Evolutionary conservation across 2,888 invertebrate species (phyloP).

Genomic region (Tenthredo distinguenda): DNA sequence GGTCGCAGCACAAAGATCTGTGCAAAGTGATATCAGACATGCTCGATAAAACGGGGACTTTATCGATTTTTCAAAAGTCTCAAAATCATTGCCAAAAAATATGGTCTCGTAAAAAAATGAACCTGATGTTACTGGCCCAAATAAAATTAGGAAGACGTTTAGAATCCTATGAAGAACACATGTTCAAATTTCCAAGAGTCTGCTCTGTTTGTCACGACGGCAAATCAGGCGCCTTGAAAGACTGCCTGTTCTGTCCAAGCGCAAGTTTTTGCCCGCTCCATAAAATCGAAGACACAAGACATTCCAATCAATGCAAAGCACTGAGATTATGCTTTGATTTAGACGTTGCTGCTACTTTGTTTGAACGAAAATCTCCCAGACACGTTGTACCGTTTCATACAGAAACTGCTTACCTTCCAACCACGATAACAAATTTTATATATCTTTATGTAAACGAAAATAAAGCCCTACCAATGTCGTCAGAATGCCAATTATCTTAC

Average conservation of each 20-base stretch:
- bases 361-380: slow-evolving; percentile 60
- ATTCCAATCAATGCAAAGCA: slow-evolving; percentile 60
- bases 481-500: slow-evolving; percentile 57
- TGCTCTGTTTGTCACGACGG: slow-evolving; percentile 68
- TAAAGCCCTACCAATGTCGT: slow-evolving; percentile 56
- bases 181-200: slow-evolving; percentile 71
- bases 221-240: slow-evolving; percentile 59
- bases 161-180: slow-evolving; percentile 64
- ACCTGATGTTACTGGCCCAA: slow-evolving; percentile 64
- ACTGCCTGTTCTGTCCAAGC: slow-evolving; percentile 68
- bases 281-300: slow-evolving; percentile 55
- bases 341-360: slow-evolving; percentile 60
- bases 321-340: slow-evolving; percentile 66
- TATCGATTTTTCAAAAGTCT: slow-evolving; percentile 56
- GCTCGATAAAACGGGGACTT: slow-evolving; percentile 57
- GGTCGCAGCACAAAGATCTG: slow-evolving; percentile 71
- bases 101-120: slow-evolving; percentile 65
- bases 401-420: slow-evolving; percentile 62
- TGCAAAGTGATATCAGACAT: slow-evolving; percentile 66
- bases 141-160: slow-evolving; percentile 62
- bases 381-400: slow-evolving; percentile 61
- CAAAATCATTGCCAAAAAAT: slow-evolving; percentile 53
- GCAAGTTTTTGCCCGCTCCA: slow-evolving; percentile 68
- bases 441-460: slow-evolving; percentile 59
- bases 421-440: slow-evolving; percentile 64